Conservation (phyloP, 2,888 invertebrate species). For the Baronia brevicornis region DNA sequence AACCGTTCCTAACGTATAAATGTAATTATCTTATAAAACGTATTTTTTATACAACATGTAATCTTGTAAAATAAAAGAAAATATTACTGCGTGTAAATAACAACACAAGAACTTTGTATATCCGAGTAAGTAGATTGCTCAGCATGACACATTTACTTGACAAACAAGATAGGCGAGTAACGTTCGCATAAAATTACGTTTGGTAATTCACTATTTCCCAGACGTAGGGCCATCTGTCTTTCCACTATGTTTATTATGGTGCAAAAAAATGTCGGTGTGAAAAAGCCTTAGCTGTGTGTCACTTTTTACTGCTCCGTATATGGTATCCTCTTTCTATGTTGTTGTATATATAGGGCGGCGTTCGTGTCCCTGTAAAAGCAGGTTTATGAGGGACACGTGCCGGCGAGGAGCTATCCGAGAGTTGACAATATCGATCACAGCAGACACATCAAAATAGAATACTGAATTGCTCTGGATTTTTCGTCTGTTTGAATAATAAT, state of each 20-base stretch:
- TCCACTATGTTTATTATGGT: constrained; percentile 33
- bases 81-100: too few species aligned
- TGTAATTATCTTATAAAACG: too few species aligned
- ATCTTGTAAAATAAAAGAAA: too few species aligned
- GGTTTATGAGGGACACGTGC: constrained; percentile 69
- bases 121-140: too few species aligned
- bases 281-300: constrained; percentile 43
- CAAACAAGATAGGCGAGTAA: constrained; percentile 8
- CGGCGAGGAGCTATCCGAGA: constrained; percentile 28
- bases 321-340: constrained; percentile 30
- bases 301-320: constrained; percentile 46
- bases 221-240: constrained; percentile 12
- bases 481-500: not conserved
- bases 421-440: constrained; percentile 40
- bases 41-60: too few species aligned
- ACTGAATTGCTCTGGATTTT: too few species aligned
- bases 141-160: constrained; percentile 2
- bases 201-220: constrained; percentile 13
- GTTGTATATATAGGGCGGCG: constrained; percentile 38
- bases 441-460: too few species aligned
- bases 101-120: too few species aligned
- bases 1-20: too few species aligned
- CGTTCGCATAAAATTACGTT: constrained; percentile 13
- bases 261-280: constrained; percentile 42
- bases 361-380: constrained; percentile 52